Evolutionary conservation across 2,888 invertebrate genomes (phyloP), one percentile per base, ranked within the genome.

Genomic region (Nomada ferruginata): DNA sequence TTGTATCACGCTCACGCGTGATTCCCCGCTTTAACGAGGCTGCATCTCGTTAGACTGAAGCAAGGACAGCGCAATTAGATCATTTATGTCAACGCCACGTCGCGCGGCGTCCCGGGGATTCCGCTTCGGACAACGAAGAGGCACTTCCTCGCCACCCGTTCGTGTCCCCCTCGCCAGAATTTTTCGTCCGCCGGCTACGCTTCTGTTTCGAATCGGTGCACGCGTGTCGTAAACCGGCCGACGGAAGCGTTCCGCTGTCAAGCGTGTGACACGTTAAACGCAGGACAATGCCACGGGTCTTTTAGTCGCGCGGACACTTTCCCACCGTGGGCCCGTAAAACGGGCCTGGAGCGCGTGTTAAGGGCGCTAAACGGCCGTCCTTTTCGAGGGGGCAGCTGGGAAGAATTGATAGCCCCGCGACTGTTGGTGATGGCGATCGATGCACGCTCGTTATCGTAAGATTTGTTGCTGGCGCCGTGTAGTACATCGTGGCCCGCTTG

Each of bases 381-480:
- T 86, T 87, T 83, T 80, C 29, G 74, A 82, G 80, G 65, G 83
- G 79, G 64, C 85, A 83, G 85, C 88, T 87, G 89, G 80, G 61
- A 89, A 87, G 85, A 89, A 89, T 88, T 88, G 87, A 88, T 89
- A 80, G 88, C 86, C 60, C 63, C 82, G 74, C 82, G 83, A 89
- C 87, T 89, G 87, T 74, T 69, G 80, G 15, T 87, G 88, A 88
- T 87, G 83, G 87, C 88, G 83, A 88, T 89, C 87, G 80, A 88
- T 88, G 87, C 75, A 9, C 76, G 75, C 87, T 86, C 86, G 84
- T 89, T 89, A 88, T 77, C 78, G 70, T 75, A 83, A 88, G 85
- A 88, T 88, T 89, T 89, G 87, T 89, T 84, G 77, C 82, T 66
- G 79, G 76, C 73, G 63, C 76, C 72, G 57, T 69, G 74, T 59